A percentile compares a stretch with the other conserved stretches of the same genome.
These are phyloP conservation scores for Phaethon lepturus DNA, from an alignment of 2,113 vertebrate species.

Conservation along the genomic window DNA sequence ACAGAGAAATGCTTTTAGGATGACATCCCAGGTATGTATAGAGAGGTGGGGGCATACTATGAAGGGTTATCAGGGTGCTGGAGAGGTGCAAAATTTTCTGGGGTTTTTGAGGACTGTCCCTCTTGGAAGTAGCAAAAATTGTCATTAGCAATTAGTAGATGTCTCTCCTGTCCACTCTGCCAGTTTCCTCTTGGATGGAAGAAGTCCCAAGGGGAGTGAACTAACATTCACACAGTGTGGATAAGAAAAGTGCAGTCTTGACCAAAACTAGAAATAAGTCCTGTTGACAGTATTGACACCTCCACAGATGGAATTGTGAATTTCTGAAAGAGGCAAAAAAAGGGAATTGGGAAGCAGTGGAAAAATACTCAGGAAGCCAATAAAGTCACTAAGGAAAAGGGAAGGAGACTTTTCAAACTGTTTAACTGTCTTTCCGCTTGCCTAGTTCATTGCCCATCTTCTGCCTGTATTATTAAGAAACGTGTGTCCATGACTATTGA, in stretches of 20 bases:
- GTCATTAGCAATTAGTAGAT: not conserved
- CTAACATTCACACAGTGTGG: not conserved
- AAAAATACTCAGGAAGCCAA: not conserved
- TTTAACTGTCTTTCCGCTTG: not conserved
- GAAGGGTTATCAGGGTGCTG: not conserved
- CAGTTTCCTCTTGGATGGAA: not conserved
- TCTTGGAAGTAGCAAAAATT: not conserved
- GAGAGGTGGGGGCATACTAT: not conserved
- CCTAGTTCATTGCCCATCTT: not conserved
- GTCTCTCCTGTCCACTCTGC: not conserved
- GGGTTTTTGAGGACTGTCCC: not conserved
- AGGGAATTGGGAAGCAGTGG: not conserved
- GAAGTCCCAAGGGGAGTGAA: not conserved
- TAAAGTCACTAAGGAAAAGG: not conserved
- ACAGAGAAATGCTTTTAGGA: not conserved
- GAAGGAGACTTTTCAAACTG: not conserved
- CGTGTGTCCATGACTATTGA: not conserved
- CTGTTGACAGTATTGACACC: not conserved
- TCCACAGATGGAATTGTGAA: not conserved
- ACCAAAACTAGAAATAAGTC: not conserved
- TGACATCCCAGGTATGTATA: not conserved
- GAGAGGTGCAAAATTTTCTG: not conserved
- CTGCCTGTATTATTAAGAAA: conserved; percentile 17
- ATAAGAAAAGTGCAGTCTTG: not conserved
- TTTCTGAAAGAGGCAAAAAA: not conserved